phyloP scores from a whole-genome alignment of 2,888 invertebrate species.

The Polydrusus cervinus region DNA sequence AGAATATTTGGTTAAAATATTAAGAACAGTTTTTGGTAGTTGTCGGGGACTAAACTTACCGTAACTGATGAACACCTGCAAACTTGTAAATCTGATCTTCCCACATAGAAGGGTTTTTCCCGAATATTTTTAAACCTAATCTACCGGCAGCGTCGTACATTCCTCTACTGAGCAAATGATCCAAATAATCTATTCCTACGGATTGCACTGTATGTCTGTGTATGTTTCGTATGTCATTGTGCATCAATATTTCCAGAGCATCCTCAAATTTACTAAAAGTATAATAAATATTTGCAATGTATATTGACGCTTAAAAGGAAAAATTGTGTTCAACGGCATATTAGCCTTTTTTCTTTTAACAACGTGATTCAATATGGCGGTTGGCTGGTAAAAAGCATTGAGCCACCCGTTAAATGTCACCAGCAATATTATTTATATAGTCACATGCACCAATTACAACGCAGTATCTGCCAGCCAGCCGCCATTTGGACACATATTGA shows the following conservation, averaged over 20 bases:
- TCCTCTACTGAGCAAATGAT: constrained; percentile 82
- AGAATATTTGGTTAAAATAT: too few relatives aligned
- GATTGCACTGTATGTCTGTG: constrained; percentile 75
- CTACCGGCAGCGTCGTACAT: constrained; percentile 89
- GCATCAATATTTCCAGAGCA: constrained; percentile 87
- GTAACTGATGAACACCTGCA: constrained; percentile 85
- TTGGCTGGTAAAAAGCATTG: too few relatives aligned
- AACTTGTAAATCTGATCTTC: constrained; percentile 95
- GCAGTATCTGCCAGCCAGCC: too few relatives aligned
- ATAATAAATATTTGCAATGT: background rate
- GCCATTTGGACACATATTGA: too few relatives aligned
- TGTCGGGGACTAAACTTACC: constrained; percentile 60
- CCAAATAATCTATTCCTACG: constrained; percentile 85
- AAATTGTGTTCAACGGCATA: too few relatives aligned
- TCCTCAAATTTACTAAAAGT: constrained; percentile 81
- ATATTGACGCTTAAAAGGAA: too few relatives aligned
- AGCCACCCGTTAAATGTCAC: too few relatives aligned
- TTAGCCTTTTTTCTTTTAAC: too few relatives aligned
- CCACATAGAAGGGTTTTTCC: constrained; percentile 89
- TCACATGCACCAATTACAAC: too few relatives aligned
- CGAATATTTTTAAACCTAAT: constrained; percentile 88
- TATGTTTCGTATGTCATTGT: constrained; percentile 76
- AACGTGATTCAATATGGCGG: too few relatives aligned
- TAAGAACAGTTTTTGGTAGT: too few relatives aligned
- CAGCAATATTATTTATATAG: too few relatives aligned